Conservation (phyloP, 2,797 vertebrate genomes). For the Pangasius mekongensis region DNA sequence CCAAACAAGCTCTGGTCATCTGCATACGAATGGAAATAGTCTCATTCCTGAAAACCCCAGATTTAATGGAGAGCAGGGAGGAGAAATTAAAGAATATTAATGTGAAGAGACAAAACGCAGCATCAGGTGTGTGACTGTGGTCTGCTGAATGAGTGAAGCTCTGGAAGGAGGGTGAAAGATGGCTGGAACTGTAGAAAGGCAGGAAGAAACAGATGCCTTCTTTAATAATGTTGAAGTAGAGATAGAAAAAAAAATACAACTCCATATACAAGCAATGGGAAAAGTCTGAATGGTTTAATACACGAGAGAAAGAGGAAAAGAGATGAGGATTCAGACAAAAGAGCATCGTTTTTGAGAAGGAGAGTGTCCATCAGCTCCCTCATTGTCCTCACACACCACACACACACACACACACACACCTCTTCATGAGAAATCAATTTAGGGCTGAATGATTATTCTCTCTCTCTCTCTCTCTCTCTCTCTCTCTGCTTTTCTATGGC, state of each 20-base stretch:
- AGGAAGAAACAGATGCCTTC: background rate
- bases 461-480: background rate
- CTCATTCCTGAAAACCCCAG: background rate
- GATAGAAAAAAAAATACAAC: background rate
- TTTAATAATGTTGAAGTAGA: background rate
- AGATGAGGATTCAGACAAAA: background rate
- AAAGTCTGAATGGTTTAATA: background rate
- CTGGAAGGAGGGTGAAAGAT: background rate
- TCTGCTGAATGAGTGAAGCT: background rate
- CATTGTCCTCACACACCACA: background rate
- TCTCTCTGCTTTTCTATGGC: background rate
- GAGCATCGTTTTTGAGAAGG: background rate
- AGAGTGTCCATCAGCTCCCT: background rate
- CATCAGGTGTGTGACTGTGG: background rate
- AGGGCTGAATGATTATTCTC: background rate
- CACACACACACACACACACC: background rate
- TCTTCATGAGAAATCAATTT: background rate
- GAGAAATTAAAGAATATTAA: background rate
- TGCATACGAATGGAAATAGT: conserved; percentile 50
- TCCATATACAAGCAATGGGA: background rate
- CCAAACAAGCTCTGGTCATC: conserved; percentile 41
- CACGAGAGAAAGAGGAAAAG: background rate
- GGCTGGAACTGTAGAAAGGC: background rate
- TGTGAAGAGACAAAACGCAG: background rate
- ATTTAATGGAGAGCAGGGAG: conserved; percentile 15